Conservation (phyloP, 1,140 invertebrate genomes). For the Zaprionus gabonicus region DNA sequence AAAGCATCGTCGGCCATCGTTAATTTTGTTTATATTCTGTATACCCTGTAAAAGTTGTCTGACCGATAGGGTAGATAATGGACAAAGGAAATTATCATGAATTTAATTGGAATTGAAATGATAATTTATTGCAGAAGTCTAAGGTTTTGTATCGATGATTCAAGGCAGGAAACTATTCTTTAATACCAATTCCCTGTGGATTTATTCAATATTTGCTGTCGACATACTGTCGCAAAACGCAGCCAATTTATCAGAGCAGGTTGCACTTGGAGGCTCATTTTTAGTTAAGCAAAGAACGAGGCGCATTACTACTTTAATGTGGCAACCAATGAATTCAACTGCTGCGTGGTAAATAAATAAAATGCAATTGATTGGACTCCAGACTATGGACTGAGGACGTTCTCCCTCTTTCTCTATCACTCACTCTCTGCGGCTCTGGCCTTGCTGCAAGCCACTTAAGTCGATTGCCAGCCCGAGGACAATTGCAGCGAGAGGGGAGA, state of each 20-base stretch:
- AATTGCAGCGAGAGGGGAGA: slow-evolving; percentile 10
- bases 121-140: not conserved
- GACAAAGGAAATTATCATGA: not conserved
- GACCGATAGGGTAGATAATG: not conserved
- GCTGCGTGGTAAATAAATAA: slow-evolving; percentile 42
- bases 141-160: not conserved
- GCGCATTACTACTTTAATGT: slow-evolving; percentile 49
- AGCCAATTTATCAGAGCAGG: slow-evolving; percentile 37
- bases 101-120: not conserved
- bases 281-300: not conserved
- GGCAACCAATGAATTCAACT: not conserved
- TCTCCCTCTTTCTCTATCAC: not conserved
- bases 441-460: slow-evolving; percentile 43
- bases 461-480: slow-evolving; percentile 49
- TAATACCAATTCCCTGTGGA: not conserved
- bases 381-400: not conserved
- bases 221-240: slow-evolving; percentile 12
- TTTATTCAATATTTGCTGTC: slow-evolving; percentile 45
- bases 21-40: slow-evolving; percentile 68
- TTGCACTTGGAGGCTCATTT: slow-evolving; percentile 44
- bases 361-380: slow-evolving; percentile 33
- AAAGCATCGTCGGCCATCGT: slow-evolving; percentile 40
- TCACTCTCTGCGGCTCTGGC: not conserved
- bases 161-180: not conserved
- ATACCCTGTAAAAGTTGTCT: not conserved